Conservation (phyloP, 2,888 invertebrate genomes). For the Tupiocoris notatus region DNA sequence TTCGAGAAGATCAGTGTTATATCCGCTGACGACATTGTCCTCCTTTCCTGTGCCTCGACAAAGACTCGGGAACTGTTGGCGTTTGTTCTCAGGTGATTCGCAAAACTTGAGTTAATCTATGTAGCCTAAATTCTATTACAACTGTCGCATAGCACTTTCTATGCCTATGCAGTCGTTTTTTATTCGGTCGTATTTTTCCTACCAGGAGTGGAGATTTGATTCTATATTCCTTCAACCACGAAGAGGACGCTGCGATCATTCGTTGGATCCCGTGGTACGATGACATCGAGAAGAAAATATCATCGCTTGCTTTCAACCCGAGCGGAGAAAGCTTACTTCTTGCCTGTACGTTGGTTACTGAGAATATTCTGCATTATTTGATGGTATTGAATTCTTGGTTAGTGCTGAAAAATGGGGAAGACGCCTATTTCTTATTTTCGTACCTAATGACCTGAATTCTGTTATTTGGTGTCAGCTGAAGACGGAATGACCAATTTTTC, state of each 20-base stretch:
- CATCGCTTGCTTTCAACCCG: conserved; percentile 49
- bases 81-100: conserved; percentile 40
- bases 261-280: conserved; percentile 51
- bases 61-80: conserved; percentile 33
- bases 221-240: conserved; percentile 45
- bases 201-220: conserved; percentile 50
- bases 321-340: conserved; percentile 68
- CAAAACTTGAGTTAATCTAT: too few relatives aligned
- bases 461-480: too few relatives aligned
- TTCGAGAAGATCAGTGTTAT: conserved; percentile 31
- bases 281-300: conserved; percentile 50
- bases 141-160: not conserved
- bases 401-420: too few relatives aligned
- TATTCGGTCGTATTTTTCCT: not conserved
- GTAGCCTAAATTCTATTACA: not conserved
- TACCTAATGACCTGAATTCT: too few relatives aligned
- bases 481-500: too few relatives aligned
- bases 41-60: conserved; percentile 15
- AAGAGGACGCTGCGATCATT: conserved; percentile 46
- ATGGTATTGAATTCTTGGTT: too few relatives aligned
- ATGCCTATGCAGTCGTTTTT: not conserved
- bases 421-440: too few relatives aligned
- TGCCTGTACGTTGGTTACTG: conserved; percentile 51
- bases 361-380: too few relatives aligned
- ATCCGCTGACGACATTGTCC: conserved; percentile 26